Evolutionary conservation across 2,797 vertebrate genomes (phyloP), one percentile per base, ranked within the genome.

Genomic region (Lepidocolaptes lacrymiger): DNA sequence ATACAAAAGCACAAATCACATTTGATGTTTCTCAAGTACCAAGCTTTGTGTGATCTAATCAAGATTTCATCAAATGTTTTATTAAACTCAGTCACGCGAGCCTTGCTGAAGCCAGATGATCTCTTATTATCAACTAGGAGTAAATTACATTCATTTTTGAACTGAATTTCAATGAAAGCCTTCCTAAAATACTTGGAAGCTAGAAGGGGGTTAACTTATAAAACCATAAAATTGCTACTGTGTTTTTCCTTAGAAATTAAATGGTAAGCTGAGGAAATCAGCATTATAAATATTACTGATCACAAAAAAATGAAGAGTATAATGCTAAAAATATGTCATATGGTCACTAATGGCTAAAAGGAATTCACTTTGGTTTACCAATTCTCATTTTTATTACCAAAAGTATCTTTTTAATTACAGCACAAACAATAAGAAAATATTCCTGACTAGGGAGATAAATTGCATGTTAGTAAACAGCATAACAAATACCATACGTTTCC

Each of bases 151-250:
- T 98, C 95, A 95, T 97, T 98, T 98, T 96, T 97, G 87, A 97
- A 98, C 94, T 98, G 98, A 98, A 99, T 99, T 99, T 98, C 98
- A 99, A 98, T 99, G 98, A 98, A 98, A 98, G 79, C 85, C 91
- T 98, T 98, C 96, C 98, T 98, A 98, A 98, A 98, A 98, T 98
- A 98, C 97, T 98, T 97, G 80, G 41, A 86, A 95, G 88, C 55
- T 88, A 93, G 55, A 88, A 66, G 26, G 26, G 91, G 90, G 92
- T 94, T 91, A 96, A 77, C 20, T 73, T 91, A 59, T 23, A 91
- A 94, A 97, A 89, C 55, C 28, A 85, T 3, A 46, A 75, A 95
- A 92, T 87, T 86, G 32, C 83, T 88, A 14, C 39, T 69, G 3
- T 90, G n/a, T 43, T 90, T 95, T 89, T 74, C 16, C 90, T 39